Evolutionary conservation across 2,797 vertebrate genomes (phyloP), one percentile per base, ranked within the genome.

Genomic region (Spea hammondii): DNA sequence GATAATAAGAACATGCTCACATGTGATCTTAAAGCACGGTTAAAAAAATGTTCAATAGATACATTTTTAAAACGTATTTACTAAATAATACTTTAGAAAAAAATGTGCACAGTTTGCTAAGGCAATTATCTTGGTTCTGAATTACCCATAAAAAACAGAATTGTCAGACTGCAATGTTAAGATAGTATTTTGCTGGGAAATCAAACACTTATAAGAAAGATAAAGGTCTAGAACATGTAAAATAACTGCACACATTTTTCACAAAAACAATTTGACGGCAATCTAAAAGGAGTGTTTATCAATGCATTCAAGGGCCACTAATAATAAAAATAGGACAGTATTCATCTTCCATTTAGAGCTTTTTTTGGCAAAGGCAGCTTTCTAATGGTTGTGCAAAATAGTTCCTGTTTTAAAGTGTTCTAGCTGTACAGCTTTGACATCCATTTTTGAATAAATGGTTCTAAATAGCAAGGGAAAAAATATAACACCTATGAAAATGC

Each of bases 101-200:
- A 60, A 67, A 74, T 79, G 17, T 45, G 47, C 74, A 5, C 65
- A 50, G 71, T 74, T 68, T 59, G 46, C 65, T 5, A 65, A 79
- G 71, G 49, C 72, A 70, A 74, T 74, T 74, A 74, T 69, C 72
- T 69, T 70, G 55, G 49, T 74, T 79, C 71, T 69, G 55, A 65
- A 79, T 79, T 72, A 53, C 13, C 59, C 65, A 79, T 79, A 79
- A 79, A 32, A 79, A 70, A 69, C 59, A 79, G 54, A 60, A 72
- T 67, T 73, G 70, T 79, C 77, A 73, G 12, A 67, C 13, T 70
- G 55, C 64, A 72, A 11, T 73, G 78, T 79, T 74, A 69, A 70
- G 72, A 60, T 79, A 51, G 71, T 64, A 68, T 74, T 62, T 78
- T 79, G 65, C 54, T 53, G 45, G 71, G 32, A 79, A 74, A 79